Evolutionary conservation across 2,888 invertebrate genomes (phyloP), one percentile per base, ranked within the genome.

Genomic region (Alcis repandata): DNA sequence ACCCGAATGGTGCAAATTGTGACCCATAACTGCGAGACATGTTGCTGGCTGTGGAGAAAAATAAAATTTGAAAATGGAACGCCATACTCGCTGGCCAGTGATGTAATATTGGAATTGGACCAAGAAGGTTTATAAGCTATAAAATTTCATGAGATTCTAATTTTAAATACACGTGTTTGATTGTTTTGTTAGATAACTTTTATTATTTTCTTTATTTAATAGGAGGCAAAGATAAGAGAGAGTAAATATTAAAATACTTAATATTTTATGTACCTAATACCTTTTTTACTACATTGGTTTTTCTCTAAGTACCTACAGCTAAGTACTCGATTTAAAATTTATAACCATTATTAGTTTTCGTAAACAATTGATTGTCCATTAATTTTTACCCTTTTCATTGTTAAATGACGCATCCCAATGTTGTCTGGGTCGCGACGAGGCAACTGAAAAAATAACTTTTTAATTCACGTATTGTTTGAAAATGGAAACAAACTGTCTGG

Each of bases 1-100:
- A 86, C 89, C 89, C 88, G 87, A 89, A 88, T 84, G 89, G 89
- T 89, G 91, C 89, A 89, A 91, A 92, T 90, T 91, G 92, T 91
- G 90, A 90, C 90, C 91, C 90, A 88, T 90, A 90, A 91, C 86
- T 85, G 80, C 77, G 80, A 82, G 85, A 89, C 87, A 89, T 86
- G 87, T 87, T 85, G 85, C 83, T 84, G 78, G 77, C 82, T 79
- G 77, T 68, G 77, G 77, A 78, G 82, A 79, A 83, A 84, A 84
- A 86, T 84, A 87, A 86, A 82, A 78, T 82, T 79, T 72, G 67
- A 73, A 79, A 82, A 80, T 77, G 70, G 72, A 73, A 75, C 71
- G 69, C 76, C 65, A 71, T 69, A 46, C 22, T 66, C 63, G 66
- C 63, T 75, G 76, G 74, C 74, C 76, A 67, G 65, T 67, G 66